Evolutionary conservation across 2,888 invertebrate species (phyloP).

Genomic region (Xestia ashworthii): DNA sequence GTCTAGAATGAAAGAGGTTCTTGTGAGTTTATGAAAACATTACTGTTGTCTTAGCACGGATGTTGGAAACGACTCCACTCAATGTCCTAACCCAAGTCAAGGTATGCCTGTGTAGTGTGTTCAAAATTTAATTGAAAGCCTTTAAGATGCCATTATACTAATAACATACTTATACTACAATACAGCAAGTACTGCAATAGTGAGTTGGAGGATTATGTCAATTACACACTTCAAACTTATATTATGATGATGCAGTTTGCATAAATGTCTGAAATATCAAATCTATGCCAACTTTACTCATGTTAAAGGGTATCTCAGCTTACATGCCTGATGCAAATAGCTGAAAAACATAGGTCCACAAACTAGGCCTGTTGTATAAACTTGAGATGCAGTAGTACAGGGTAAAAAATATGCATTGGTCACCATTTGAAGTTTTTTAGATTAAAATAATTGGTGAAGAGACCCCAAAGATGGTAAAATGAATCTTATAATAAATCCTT

Average conservation of each 20-base stretch:
- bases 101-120: not conserved
- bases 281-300: not conserved
- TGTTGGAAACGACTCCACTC: not conserved
- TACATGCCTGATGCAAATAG: not conserved
- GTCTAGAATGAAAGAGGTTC: slow-evolving; percentile 77
- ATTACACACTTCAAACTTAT: not conserved
- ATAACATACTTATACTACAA: not conserved
- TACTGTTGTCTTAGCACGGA: not conserved
- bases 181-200: not conserved
- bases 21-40: not conserved
- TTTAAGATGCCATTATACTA: not conserved
- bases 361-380: not conserved
- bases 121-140: not conserved
- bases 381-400: too few relatives aligned
- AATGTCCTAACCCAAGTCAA: not conserved
- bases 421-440: not conserved
- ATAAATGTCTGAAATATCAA: slow-evolving; percentile 10
- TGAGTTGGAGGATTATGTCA: slow-evolving; percentile 1
- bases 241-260: not conserved
- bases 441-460: not conserved
- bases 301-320: too few relatives aligned
- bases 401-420: not conserved
- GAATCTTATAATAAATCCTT: not conserved
- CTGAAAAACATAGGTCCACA: not conserved
- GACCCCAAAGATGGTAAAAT: not conserved